These are phyloP conservation scores for Zalophus californianus DNA, from an alignment of 2,797 vertebrate species.

Conservation along the genomic window DNA sequence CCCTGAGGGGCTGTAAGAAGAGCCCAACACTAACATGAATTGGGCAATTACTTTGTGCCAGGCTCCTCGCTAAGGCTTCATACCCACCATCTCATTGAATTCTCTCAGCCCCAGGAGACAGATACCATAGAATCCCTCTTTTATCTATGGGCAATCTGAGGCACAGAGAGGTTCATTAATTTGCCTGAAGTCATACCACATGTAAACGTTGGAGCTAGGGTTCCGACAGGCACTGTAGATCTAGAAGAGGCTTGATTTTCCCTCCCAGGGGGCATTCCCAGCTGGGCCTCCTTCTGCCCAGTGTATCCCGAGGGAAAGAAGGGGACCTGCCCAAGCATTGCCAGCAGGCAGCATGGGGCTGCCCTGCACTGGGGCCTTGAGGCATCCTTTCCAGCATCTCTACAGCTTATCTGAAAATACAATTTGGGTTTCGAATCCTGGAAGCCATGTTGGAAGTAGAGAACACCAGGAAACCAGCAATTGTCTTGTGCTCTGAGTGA, in stretches of 20 bases:
- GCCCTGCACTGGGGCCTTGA: not conserved
- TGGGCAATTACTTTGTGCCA: not conserved
- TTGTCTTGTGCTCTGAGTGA: slow-evolving; percentile 76
- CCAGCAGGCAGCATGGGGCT: not conserved
- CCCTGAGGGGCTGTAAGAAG: not conserved
- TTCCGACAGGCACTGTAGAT: not conserved
- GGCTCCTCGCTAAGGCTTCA: not conserved
- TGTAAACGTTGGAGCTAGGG: not conserved
- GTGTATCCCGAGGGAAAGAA: not conserved
- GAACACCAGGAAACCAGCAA: slow-evolving; percentile 83
- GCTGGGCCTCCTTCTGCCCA: not conserved
- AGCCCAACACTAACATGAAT: not conserved
- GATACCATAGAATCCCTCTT: not conserved
- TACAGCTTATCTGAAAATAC: not conserved
- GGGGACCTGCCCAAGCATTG: not conserved
- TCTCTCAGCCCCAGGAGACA: not conserved
- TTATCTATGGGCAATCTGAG: not conserved
- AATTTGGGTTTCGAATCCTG: slow-evolving; percentile 76
- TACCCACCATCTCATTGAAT: not conserved
- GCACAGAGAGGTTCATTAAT: not conserved
- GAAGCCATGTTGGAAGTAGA: slow-evolving; percentile 82
- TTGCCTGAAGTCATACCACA: not conserved
- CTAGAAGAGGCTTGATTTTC: not conserved
- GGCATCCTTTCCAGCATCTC: not conserved
- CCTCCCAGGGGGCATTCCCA: not conserved